Evolutionary conservation across 2,797 vertebrate genomes (phyloP).

Genomic region (Cryptoprocta ferox): DNA sequence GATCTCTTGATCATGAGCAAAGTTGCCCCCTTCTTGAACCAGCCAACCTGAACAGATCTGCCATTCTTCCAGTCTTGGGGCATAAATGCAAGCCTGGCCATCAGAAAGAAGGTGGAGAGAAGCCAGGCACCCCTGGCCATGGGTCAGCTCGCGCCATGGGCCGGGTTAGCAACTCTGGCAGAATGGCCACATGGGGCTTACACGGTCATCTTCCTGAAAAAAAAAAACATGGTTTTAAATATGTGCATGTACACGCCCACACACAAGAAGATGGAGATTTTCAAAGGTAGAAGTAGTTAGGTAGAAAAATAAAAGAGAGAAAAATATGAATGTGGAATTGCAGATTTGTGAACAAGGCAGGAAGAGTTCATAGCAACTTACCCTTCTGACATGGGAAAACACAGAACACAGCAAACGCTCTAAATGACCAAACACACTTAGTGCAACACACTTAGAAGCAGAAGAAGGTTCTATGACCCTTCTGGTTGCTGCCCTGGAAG

Average conservation of each 20-base stretch:
- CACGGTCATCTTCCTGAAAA: not conserved
- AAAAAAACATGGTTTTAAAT: not conserved
- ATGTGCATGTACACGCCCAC: accelerated
- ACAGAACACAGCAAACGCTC: not conserved
- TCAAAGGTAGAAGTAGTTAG: not conserved
- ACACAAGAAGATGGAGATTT: not conserved
- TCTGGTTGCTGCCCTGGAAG: not conserved
- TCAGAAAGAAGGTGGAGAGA: not conserved
- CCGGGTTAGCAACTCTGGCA: too few relatives aligned
- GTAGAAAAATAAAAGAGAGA: not conserved
- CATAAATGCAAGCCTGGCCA: not conserved
- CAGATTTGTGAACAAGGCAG: conserved; percentile 52
- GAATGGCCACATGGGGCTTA: not conserved
- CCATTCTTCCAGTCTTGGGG: not conserved
- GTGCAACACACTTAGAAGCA: not conserved
- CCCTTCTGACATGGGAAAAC: conserved; percentile 41
- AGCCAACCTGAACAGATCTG: not conserved
- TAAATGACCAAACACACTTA: not conserved
- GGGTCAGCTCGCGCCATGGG: not conserved
- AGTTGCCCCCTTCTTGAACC: not conserved
- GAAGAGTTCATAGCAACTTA: conserved; percentile 2
- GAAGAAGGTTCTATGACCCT: not conserved
- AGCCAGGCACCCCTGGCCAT: not conserved
- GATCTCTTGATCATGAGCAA: not conserved
- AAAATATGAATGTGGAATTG: not conserved